A percentile compares a stretch with the other conserved stretches of the same genome.
phyloP scores from a whole-genome alignment of 2,888 invertebrate genomes.

The Protodeltote pygarga region DNA sequence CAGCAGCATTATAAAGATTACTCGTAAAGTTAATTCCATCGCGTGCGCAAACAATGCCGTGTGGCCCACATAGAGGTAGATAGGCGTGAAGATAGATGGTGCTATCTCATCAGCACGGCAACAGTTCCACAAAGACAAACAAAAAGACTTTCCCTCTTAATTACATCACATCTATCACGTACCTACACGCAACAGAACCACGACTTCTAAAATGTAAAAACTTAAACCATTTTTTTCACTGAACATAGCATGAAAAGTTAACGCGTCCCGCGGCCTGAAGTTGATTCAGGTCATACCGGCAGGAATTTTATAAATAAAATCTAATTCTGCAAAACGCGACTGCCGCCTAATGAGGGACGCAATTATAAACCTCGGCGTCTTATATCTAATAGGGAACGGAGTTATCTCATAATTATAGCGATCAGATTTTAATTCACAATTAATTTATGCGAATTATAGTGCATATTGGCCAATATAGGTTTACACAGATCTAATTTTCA shows the following conservation, averaged over 20 bases:
- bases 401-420: constrained; percentile 61
- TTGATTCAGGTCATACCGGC: constrained; percentile 58
- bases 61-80: constrained; percentile 61
- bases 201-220: constrained; percentile 45
- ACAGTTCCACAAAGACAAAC: constrained; percentile 56
- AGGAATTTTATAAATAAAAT: constrained; percentile 69
- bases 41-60: constrained; percentile 63
- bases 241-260: constrained; percentile 34
- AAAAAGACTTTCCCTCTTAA: constrained; percentile 59
- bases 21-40: constrained; percentile 52
- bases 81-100: constrained; percentile 56
- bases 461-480: constrained; percentile 10
- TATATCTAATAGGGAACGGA: constrained; percentile 62
- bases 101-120: constrained; percentile 53
- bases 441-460: too few relatives aligned
- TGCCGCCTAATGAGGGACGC: constrained; percentile 71
- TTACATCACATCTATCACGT: constrained; percentile 56
- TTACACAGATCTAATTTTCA: constrained; percentile 1
- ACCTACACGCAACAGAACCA: constrained; percentile 44
- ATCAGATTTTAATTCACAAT: constrained; percentile 51
- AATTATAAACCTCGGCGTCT: constrained; percentile 68
- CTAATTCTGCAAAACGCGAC: constrained; percentile 64
- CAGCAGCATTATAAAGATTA: constrained; percentile 53
- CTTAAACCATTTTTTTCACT: constrained; percentile 35
- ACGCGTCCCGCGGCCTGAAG: constrained; percentile 43